Evolutionary conservation across 2,888 invertebrate species (phyloP), one percentile per base, ranked within the genome.

Genomic region (Thera obeliscata): DNA sequence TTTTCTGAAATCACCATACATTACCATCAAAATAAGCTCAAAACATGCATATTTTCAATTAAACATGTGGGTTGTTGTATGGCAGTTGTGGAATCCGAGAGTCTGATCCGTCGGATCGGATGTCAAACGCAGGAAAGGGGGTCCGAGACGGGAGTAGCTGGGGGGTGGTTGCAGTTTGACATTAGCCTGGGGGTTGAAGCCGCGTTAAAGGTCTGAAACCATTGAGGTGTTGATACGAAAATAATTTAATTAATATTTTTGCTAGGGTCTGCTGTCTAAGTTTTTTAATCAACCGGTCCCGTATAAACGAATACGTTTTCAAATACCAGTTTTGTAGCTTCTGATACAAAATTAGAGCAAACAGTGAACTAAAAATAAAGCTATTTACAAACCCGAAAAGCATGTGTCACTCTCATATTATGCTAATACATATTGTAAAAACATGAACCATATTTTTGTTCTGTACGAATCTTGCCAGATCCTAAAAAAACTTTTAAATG

Each of bases 31-130:
- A 54, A 67, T 61, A 61, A 52, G 63, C 61, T 33, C 22, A 0
- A 54, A 48, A 61, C 61, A 66, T 61, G 68, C 67, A 71, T 68
- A 72, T 72, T 69, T 70, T 67, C 67, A 72, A 74, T 74, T 74
- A 72, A 66, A 65, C 48, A 63, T 58, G 54, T 57, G 66, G 61
- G 43, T 67, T 61, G 64, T 22, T 33, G 22, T 41, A 46, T 56
- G 41, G 46, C 59, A 68, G 64, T 67, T 57, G 60, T 61, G 50
- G 67, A 59, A 61, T 61, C 67, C 56, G 56, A 36, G 56, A 56
- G 56, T 56, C 67, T 57, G 64, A 64, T 22, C 12, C 35, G 52
- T 65, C 22, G 22, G 22, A 71, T 70, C 63, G 69, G 41, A 65
- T 67, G 74, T 74, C 74, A 74, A 60, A 62, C 64, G 35, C 74